Evolutionary conservation across 2,797 vertebrate species (phyloP).

Genomic region (Zenarchopterus dispar): DNA sequence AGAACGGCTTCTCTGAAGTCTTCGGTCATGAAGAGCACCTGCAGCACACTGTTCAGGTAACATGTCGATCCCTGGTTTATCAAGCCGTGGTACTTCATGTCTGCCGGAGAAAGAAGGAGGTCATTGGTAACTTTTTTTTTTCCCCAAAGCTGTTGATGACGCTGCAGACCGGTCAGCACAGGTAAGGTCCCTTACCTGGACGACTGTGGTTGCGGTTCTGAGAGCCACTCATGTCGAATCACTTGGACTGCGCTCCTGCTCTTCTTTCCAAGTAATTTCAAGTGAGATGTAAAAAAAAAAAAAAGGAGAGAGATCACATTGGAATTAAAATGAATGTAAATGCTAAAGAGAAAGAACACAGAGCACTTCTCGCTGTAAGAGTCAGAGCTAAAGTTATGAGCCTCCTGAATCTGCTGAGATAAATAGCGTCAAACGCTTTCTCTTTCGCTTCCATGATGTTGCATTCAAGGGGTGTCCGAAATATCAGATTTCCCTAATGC

Average conservation of each 20-base stretch:
- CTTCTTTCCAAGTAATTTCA: too few relatives aligned
- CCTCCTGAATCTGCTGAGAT: not conserved
- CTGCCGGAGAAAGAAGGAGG: not conserved
- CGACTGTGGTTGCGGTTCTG: too few relatives aligned
- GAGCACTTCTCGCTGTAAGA: too few relatives aligned
- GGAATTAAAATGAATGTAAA: too few relatives aligned
- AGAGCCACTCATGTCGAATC: too few relatives aligned
- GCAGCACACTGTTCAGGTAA: constrained; percentile 20
- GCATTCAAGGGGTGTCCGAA: constrained; percentile 1
- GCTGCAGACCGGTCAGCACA: too few relatives aligned
- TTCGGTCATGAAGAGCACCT: constrained; percentile 79
- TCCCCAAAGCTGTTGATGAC: not conserved
- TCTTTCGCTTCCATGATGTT: not conserved
- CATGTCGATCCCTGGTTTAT: not conserved
- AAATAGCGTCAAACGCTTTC: not conserved
- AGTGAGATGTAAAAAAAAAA: too few relatives aligned
- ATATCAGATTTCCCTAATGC: not conserved
- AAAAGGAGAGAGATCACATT: too few relatives aligned
- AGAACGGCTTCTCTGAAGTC: constrained; percentile 56
- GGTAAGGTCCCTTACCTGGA: too few relatives aligned
- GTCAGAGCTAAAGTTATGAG: not conserved
- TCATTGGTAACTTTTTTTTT: not conserved
- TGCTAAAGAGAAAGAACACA: too few relatives aligned
- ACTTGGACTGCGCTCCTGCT: too few relatives aligned
- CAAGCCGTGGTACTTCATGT: fast-evolving